These are phyloP conservation scores for Bombus turneri DNA, from an alignment of 1,140 invertebrate species.

Conservation along the genomic window DNA sequence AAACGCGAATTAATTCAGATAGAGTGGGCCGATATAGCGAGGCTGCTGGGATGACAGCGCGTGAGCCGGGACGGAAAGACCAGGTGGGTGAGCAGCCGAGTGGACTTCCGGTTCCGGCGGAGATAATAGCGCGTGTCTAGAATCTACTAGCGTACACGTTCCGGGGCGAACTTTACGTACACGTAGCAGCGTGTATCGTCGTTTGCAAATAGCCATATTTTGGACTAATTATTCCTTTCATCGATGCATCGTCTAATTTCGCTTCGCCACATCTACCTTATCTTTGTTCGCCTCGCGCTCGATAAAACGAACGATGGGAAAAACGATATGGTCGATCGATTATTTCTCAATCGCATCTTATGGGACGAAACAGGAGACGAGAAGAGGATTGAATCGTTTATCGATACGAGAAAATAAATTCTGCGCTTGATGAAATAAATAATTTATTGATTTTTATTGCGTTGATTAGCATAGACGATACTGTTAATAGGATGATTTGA, in stretches of 20 bases:
- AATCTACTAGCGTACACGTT: slow-evolving; percentile 41
- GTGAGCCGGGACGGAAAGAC: slow-evolving; percentile 68
- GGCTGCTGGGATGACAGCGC: slow-evolving; percentile 45
- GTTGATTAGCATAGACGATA: no score
- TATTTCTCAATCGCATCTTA: neutral
- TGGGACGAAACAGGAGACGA: neutral
- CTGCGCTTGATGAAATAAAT: no score
- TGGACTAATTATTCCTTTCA: slow-evolving; percentile 30
- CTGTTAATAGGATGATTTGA: neutral
- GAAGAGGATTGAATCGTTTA: neutral
- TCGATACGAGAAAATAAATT: neutral
- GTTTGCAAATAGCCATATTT: slow-evolving; percentile 46
- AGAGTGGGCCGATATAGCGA: slow-evolving; percentile 38
- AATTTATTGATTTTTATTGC: neutral
- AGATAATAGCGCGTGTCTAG: slow-evolving; percentile 79
- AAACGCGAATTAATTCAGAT: slow-evolving; percentile 62
- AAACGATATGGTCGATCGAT: neutral
- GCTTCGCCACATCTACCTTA: neutral
- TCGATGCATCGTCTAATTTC: neutral
- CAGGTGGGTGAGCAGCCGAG: slow-evolving; percentile 81
- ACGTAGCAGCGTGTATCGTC: slow-evolving; percentile 28
- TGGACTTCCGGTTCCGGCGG: slow-evolving; percentile 80
- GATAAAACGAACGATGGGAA: neutral
- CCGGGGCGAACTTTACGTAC: slow-evolving; percentile 31
- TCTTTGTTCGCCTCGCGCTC: neutral